Base-by-base conservation (phyloP, 2,888 invertebrate species). In the Lasioglossum calceatum region DNA sequence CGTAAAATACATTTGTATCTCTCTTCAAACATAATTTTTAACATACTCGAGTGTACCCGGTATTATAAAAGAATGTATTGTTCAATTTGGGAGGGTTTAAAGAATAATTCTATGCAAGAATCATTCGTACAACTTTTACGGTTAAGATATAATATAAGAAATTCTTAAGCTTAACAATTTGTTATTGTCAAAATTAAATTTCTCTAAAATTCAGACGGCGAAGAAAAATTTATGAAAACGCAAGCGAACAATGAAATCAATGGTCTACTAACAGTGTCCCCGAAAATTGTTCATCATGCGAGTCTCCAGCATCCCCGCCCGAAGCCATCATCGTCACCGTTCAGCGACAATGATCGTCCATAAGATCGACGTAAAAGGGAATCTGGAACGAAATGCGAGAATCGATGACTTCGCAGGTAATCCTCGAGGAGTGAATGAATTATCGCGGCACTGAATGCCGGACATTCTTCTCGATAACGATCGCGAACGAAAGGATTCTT, bases 401-500 rank as follows among this genome's bases (percentile, higher is more conserved):
- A 39, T 70, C 42, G 58, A 42, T 74, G 77, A 81, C 50, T 58
- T 75, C 47, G 12, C 61, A 50, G 67, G 19, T 27, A 36, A 84
- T 79, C 10, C 44, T 36, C 36, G 36, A 23, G 61, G 23, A 39
- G 70, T 23, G 70, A 70, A 70, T 70, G 70, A 70, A 70, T 70
- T 70, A 77, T 84, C 74, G 47, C 32, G 14, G 47, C 67, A 42
- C 36, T 42, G 44, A 67, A 54, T 64, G 85, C 36, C 36, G 27
- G 61, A 80, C 58, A 79, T 84, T 87, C 74, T 73, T 47, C 76
- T 78, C 81, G 73, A 82, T 81, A 86, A 79, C 72, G 82, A 88
- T 73, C 77, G 77, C 36, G 47, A 70, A 39, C 87, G 81, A 89
- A 90, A 90, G 85, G 88, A 88, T 88, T 90, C 76, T 61, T 58